Conservation (phyloP, 2,797 vertebrate species). For the Calcarius lapponicus region DNA sequence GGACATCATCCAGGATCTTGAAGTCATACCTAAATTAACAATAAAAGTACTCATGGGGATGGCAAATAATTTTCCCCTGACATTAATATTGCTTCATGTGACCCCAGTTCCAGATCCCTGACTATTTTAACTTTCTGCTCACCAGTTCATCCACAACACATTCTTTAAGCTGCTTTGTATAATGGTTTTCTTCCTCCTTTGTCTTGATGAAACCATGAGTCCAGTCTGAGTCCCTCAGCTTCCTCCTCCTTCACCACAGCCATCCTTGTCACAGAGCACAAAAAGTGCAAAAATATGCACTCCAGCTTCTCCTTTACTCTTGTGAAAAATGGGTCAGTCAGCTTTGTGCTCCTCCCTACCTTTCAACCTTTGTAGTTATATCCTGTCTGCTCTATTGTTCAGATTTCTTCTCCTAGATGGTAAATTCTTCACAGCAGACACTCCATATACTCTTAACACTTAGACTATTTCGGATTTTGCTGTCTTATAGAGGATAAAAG, state of each 20-base stretch:
- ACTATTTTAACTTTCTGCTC: background rate
- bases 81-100: background rate
- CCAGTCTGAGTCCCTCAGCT: background rate
- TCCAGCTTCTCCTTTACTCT: background rate
- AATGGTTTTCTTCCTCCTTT: background rate
- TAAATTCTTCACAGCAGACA: background rate
- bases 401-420: background rate
- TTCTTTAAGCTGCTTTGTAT: background rate
- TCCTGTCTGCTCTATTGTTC: background rate
- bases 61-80: background rate
- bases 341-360: background rate
- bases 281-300: background rate
- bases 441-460: background rate
- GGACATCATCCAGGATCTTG: background rate
- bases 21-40: background rate
- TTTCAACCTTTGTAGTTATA: background rate
- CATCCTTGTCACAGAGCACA: background rate
- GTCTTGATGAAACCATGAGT: background rate
- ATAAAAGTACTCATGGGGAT: background rate
- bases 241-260: background rate
- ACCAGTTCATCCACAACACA: background rate
- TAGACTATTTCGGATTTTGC: background rate
- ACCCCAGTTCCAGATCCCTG: background rate
- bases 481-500: background rate
- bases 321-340: conserved; percentile 2